Evolutionary conservation across 2,797 vertebrate genomes (phyloP).

Genomic region (Dendrocincla tyrannina): DNA sequence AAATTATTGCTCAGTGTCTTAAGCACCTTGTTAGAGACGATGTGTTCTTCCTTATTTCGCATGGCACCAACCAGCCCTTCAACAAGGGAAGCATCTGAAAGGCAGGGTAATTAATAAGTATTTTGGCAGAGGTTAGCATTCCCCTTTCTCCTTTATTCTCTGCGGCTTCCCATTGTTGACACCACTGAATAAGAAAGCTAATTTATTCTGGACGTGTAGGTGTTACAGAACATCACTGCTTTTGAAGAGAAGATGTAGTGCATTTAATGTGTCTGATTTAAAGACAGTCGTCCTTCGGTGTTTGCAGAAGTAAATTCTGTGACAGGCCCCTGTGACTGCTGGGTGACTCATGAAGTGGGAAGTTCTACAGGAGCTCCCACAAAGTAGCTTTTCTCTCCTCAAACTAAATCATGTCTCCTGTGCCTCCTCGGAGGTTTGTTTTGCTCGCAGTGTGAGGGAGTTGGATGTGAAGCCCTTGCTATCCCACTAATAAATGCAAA

Average conservation of each 20-base stretch:
- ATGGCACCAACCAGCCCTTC: background rate
- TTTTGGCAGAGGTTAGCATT: slow-evolving; percentile 40
- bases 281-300: slow-evolving; percentile 62
- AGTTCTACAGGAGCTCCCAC: slow-evolving; percentile 45
- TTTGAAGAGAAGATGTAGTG: slow-evolving; percentile 53
- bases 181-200: slow-evolving; percentile 56
- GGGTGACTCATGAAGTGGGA: slow-evolving; percentile 55
- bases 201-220: slow-evolving; percentile 72
- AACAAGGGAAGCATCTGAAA: background rate
- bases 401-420: slow-evolving; percentile 9
- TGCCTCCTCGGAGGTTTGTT: slow-evolving; percentile 47
- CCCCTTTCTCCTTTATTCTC: slow-evolving; percentile 44
- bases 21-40: background rate
- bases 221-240: slow-evolving; percentile 46
- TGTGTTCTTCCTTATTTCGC: background rate
- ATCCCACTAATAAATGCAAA: background rate
- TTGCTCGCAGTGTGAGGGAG: background rate
- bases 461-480: background rate
- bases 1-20: background rate
- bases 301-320: slow-evolving; percentile 43
- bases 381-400: slow-evolving; percentile 24
- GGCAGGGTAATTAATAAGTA: slow-evolving; percentile 35
- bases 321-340: slow-evolving; percentile 32
- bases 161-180: slow-evolving; percentile 39
- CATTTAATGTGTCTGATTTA: slow-evolving; percentile 64